Conservation (phyloP, 1,140 invertebrate genomes). For the Brachionus calyciflorus region DNA sequence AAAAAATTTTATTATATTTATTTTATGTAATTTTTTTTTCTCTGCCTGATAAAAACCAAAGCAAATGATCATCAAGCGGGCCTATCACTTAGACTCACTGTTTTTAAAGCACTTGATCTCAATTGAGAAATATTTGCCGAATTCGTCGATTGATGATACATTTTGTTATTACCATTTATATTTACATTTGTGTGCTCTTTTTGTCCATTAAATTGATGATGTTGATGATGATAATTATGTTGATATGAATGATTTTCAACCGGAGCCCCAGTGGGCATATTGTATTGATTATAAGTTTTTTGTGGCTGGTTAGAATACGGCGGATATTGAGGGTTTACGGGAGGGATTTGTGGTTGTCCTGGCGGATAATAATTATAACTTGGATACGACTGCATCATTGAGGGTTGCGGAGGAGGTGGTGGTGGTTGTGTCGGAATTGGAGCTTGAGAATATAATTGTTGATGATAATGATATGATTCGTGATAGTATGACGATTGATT, state of each 20-base stretch:
- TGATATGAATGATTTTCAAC: constrained; percentile 9
- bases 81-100: constrained; percentile 25
- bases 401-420: constrained; percentile 28
- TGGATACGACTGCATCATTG: constrained; percentile 44
- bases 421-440: constrained; percentile 17
- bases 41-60: too few relatives aligned
- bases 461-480: not conserved
- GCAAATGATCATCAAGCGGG: too few relatives aligned
- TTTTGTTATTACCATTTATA: not conserved
- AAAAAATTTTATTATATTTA: too few relatives aligned
- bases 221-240: too few relatives aligned
- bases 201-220: not conserved
- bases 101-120: constrained; percentile 17
- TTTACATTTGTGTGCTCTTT: constrained; percentile 29
- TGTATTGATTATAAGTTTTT: constrained; percentile 1
- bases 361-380: constrained; percentile 4
- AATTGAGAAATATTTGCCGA: constrained; percentile 4
- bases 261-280: not conserved
- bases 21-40: too few relatives aligned
- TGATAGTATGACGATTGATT: not conserved
- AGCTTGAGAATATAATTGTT: constrained; percentile 10
- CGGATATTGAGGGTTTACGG: not conserved
- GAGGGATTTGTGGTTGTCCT: not conserved
- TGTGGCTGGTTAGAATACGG: constrained; percentile 45
- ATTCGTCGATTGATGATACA: constrained; percentile 1